Percentiles rank a stretch among this genome's conserved stretches.
These are phyloP conservation scores for Falcunculus frontatus DNA, from an alignment of 2,113 vertebrate genomes.

Conservation along the genomic window DNA sequence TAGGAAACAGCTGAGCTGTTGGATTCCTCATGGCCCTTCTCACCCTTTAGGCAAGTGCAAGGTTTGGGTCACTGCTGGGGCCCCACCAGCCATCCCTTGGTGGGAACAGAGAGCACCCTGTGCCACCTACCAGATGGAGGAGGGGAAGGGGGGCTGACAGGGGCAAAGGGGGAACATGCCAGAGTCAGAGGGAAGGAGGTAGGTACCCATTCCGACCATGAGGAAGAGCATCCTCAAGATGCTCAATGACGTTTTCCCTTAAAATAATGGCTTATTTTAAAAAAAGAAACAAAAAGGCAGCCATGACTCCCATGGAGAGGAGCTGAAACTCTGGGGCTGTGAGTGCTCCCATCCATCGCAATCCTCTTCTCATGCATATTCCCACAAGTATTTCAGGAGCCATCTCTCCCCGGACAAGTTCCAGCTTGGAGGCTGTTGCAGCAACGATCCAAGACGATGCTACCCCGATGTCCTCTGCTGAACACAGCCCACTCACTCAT, in stretches of 20 bases:
- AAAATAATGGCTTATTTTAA: neutral
- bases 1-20: neutral
- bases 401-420: neutral
- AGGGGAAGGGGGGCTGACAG: neutral
- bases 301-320: neutral
- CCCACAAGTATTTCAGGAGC: neutral
- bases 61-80: neutral
- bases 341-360: fast-evolving
- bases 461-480: neutral
- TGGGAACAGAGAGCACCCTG: neutral
- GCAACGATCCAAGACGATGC: fast-evolving
- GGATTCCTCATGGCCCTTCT: neutral
- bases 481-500: neutral
- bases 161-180: fast-evolving
- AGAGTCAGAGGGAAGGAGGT: neutral
- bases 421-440: neutral
- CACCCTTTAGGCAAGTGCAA: neutral
- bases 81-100: neutral
- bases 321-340: neutral
- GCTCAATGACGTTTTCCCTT: neutral
- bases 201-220: neutral
- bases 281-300: neutral
- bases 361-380: neutral
- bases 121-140: neutral
- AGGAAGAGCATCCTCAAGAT: neutral